Conservation (phyloP, 2,797 vertebrate species). For the Pseudotriccus pelzelni region DNA sequence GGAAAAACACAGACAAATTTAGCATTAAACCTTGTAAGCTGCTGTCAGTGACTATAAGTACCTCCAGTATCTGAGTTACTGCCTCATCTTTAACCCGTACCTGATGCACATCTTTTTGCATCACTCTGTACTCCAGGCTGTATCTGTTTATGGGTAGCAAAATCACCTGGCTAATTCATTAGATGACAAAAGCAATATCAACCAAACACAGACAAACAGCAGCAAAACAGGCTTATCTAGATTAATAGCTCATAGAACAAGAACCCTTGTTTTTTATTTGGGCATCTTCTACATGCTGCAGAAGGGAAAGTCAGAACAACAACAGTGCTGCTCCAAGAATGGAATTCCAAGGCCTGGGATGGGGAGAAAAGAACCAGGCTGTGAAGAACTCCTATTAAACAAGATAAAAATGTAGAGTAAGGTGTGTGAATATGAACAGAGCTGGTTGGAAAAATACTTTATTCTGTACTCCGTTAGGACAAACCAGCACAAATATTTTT, state of each 20-base stretch:
- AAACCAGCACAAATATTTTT: neutral
- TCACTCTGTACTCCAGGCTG: neutral
- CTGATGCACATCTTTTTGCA: neutral
- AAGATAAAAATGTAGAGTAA: neutral
- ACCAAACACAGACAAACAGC: neutral
- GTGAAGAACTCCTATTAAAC: neutral
- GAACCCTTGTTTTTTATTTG: neutral
- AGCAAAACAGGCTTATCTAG: neutral
- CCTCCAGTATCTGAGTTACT: neutral
- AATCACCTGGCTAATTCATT: neutral
- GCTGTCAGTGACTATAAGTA: neutral
- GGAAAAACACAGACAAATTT: neutral
- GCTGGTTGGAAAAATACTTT: neutral
- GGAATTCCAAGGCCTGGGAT: neutral
- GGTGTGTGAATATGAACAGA: neutral
- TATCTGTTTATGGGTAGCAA: neutral
- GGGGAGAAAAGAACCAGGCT: neutral
- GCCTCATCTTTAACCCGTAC: neutral
- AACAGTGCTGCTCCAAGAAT: neutral
- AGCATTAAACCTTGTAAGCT: neutral
- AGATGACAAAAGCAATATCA: neutral
- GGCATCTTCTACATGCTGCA: neutral
- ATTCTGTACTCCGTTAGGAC: neutral
- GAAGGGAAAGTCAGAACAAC: neutral
- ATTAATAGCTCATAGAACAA: neutral